Evolutionary conservation across 1,140 invertebrate genomes (phyloP).

Genomic region (Steinernema feltiae): DNA sequence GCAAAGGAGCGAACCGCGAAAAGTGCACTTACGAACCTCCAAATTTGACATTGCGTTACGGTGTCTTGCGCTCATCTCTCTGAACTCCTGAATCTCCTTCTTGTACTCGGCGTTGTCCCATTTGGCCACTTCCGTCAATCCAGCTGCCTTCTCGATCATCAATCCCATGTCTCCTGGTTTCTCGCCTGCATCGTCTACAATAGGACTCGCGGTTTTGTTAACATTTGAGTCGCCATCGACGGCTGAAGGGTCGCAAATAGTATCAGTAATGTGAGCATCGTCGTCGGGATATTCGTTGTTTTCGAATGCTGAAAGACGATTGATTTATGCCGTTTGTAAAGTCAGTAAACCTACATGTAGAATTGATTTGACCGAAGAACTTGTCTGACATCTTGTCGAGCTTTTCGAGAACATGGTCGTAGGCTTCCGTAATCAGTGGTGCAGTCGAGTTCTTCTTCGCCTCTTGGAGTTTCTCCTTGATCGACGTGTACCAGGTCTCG

Average conservation of each 20-base stretch:
- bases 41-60: neutral
- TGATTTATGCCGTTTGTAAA: neutral
- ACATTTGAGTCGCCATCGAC: neutral
- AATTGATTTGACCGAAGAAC: conserved; percentile 3
- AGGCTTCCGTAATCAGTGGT: neutral
- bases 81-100: neutral
- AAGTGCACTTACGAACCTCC: neutral
- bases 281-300: neutral
- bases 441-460: conserved; percentile 5
- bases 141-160: neutral
- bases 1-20: neutral
- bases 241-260: neutral
- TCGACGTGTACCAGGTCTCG: neutral
- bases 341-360: neutral
- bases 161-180: neutral
- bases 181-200: neutral
- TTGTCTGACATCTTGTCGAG: neutral
- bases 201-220: neutral
- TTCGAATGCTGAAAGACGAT: neutral
- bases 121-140: neutral
- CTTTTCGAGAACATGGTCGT: neutral
- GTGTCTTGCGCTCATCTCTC: neutral
- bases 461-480: neutral
- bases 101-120: conserved; percentile 7
- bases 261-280: neutral